Conservation (phyloP, 2,113 vertebrate species). For the Poeciliopsis turrubarensis region DNA sequence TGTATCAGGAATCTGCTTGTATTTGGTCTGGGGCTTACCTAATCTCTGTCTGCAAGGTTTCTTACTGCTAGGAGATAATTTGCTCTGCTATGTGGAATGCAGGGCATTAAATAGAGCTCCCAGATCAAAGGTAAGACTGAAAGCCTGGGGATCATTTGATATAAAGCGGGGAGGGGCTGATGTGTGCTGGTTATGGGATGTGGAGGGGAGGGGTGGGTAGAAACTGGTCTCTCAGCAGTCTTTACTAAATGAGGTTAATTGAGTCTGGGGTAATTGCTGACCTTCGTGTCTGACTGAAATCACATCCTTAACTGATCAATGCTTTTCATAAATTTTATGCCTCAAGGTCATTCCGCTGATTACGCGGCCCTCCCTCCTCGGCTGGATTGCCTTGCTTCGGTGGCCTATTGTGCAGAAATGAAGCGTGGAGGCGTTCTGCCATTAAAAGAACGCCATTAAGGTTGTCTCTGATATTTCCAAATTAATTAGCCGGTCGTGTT, state of each 20-base stretch:
- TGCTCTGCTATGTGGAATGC: constrained; percentile 51
- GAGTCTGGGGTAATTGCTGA: constrained; percentile 81
- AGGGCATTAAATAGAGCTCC: constrained; percentile 37
- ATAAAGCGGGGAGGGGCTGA: constrained; percentile 32
- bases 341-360: constrained; percentile 77
- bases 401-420: constrained; percentile 57
- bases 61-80: constrained; percentile 46
- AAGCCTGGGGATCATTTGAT: constrained; percentile 58
- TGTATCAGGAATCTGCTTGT: constrained; percentile 22
- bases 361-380: constrained; percentile 50
- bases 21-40: constrained; percentile 47
- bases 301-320: constrained; percentile 82
- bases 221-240: constrained; percentile 79
- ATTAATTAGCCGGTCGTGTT: constrained; percentile 69
- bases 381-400: constrained; percentile 37
- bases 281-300: constrained; percentile 79
- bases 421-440: constrained; percentile 52
- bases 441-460: constrained; percentile 64
- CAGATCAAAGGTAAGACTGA: constrained; percentile 67
- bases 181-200: constrained; percentile 7
- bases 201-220: constrained; percentile 6
- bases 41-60: constrained; percentile 33
- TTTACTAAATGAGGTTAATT: constrained; percentile 81
- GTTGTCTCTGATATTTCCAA: constrained; percentile 57
- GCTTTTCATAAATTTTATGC: constrained; percentile 79